Evolutionary conservation across 2,888 invertebrate genomes (phyloP), one percentile per base, ranked within the genome.

Genomic region (Drosophila peninsularis): DNA sequence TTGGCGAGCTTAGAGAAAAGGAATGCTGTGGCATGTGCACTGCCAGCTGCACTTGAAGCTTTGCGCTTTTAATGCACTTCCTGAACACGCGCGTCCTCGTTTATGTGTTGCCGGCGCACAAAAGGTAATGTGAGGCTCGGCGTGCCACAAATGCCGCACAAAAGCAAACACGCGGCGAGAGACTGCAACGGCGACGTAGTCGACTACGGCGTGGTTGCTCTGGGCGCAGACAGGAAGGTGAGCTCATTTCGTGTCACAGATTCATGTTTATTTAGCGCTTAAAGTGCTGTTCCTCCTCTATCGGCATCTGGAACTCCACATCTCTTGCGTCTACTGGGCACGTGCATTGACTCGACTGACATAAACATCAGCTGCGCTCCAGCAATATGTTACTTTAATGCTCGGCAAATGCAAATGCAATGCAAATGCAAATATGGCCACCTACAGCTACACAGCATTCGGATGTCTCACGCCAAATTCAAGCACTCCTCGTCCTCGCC

Each of bases 21-120:
- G 30, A 32, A n/a, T 57, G 50, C 36, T 7, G 36, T 34, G 56
- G 47, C 24, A 49, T 57, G 57, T 41, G 34, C 39, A n/a, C 21
- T 34, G 30, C 39, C 54, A 55, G 21, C 36, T 14, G 56, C 21
- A 55, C 56, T 45, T 36, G 36, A 45, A 36, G 44, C 13, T 19
- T 17, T 76, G 62, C 62, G 62, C 69, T 65, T 47, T 82, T 82
- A 75, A 79, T 82, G 82, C 80, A 82, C 76, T 82, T 82, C 82
- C 78, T 75, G 78, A 17, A 71, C 71, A 79, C 52, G 56, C 58
- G 36, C 13, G 21, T 42, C 30, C 37, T 30, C 17, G 36, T 27
- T 41, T 24, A 36, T 27, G 49, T 17, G 32, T 13, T 52, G 36
- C 11, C 19, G 19, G 14, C 24, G 42, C 44, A 64, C 71, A 50